A percentile compares a stretch with the other conserved stretches of the same genome.
phyloP scores from a whole-genome alignment of 2,113 vertebrate species.

The Tichodroma muraria region DNA sequence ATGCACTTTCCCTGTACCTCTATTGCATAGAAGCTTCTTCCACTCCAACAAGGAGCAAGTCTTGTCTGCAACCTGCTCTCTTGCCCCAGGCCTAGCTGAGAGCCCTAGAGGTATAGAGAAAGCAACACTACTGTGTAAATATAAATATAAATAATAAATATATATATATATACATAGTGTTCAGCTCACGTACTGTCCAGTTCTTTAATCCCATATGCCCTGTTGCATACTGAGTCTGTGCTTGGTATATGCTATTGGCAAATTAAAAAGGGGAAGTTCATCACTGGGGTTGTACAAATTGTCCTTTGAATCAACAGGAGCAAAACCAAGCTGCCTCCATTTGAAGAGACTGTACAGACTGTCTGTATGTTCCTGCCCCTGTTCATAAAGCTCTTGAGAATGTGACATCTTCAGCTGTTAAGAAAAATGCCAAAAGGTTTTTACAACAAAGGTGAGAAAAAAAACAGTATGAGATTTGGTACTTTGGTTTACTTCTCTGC shows the following conservation, averaged over 20 bases:
- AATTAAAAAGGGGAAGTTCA: not conserved
- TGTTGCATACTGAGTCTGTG: not conserved
- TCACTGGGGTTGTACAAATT: not conserved
- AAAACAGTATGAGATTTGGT: not conserved
- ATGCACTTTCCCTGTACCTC: not conserved
- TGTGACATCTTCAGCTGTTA: not conserved
- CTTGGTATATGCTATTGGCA: not conserved
- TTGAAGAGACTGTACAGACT: not conserved
- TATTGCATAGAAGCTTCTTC: not conserved
- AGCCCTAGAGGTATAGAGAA: not conserved
- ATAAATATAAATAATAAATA: not conserved
- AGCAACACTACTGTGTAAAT: not conserved
- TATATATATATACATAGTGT: not conserved
- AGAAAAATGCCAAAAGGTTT: not conserved
- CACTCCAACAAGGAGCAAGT: not conserved
- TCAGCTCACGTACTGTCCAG: not conserved
- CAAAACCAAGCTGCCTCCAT: not conserved
- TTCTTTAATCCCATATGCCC: not conserved
- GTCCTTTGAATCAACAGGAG: not conserved
- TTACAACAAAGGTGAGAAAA: not conserved
- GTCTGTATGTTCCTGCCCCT: not conserved
- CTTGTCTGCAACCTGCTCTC: not conserved
- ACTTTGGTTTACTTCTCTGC: not conserved
- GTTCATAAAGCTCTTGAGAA: not conserved
- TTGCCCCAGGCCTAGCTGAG: not conserved